Conservation (phyloP, 2,888 invertebrate genomes). For the Eudemis profundana region DNA sequence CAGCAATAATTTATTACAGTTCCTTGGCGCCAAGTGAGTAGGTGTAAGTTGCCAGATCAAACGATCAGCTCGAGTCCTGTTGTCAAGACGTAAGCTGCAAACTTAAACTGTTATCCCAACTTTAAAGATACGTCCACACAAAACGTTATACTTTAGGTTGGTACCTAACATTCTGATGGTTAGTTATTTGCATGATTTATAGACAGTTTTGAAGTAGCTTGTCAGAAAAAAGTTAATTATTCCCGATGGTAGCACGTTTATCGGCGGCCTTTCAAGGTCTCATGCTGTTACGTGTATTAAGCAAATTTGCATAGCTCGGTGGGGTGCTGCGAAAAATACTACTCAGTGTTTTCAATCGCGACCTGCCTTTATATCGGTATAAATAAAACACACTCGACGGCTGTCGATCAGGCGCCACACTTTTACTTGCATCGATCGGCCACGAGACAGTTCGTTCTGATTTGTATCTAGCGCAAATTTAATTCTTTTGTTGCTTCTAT, state of each 20-base stretch:
- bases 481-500: slow-evolving; percentile 40
- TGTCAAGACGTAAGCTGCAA: too few species aligned
- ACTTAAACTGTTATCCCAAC: too few species aligned
- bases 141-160: neutral
- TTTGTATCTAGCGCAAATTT: slow-evolving; percentile 66
- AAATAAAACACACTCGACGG: slow-evolving; percentile 65
- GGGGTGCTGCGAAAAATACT: slow-evolving; percentile 58
- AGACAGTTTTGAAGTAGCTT: slow-evolving; percentile 7
- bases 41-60: too few species aligned
- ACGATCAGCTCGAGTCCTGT: too few species aligned
- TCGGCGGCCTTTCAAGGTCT: slow-evolving; percentile 61
- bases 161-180: neutral
- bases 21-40: neutral
- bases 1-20: neutral
- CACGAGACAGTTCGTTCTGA: slow-evolving; percentile 66
- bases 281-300: slow-evolving; percentile 67
- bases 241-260: slow-evolving; percentile 67
- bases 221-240: slow-evolving; percentile 57
- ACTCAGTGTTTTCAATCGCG: slow-evolving; percentile 63
- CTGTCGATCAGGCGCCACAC: slow-evolving; percentile 75
- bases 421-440: slow-evolving; percentile 73
- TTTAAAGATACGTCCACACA: neutral
- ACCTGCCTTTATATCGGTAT: slow-evolving; percentile 63
- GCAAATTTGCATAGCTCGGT: slow-evolving; percentile 71
- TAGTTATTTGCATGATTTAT: slow-evolving; percentile 31